Conservation (phyloP, 1,140 invertebrate genomes). For the Drosophila ananassae region DNA sequence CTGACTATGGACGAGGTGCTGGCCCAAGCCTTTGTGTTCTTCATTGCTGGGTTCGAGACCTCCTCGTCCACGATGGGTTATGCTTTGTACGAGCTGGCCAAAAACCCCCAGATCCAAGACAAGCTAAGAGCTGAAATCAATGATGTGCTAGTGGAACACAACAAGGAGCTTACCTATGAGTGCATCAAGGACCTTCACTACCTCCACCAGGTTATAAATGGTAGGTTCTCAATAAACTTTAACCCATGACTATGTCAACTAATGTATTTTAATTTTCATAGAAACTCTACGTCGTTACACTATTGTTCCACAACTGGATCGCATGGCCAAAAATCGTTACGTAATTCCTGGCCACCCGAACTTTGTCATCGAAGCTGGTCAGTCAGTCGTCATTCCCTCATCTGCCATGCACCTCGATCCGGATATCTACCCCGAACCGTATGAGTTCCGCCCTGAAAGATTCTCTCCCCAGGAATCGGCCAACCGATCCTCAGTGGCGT, state of each 20-base stretch:
- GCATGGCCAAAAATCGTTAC: constrained; percentile 86
- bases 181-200: constrained; percentile 85
- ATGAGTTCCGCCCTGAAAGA: constrained; percentile 86
- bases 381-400: constrained; percentile 86
- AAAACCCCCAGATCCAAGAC: constrained; percentile 87
- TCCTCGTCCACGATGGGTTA: constrained; percentile 86
- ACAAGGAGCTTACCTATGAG: constrained; percentile 86
- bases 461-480: constrained; percentile 84
- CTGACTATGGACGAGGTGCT: constrained; percentile 69
- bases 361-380: constrained; percentile 86
- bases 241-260: not conserved
- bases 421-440: constrained; percentile 85
- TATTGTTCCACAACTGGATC: constrained; percentile 86
- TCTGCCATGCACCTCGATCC: constrained; percentile 86
- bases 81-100: constrained; percentile 86
- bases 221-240: constrained; percentile 3
- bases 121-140: constrained; percentile 86
- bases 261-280: not conserved
- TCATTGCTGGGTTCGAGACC: constrained; percentile 88
- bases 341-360: constrained; percentile 86
- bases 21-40: constrained; percentile 82
- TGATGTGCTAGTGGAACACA: constrained; percentile 81
- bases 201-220: constrained; percentile 84
- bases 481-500: constrained; percentile 83
- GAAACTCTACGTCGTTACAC: constrained; percentile 89